A percentile compares a stretch with the other conserved stretches of the same genome.
Conservation (phyloP, 2,888 invertebrate genomes). For the Noctua pronuba region DNA sequence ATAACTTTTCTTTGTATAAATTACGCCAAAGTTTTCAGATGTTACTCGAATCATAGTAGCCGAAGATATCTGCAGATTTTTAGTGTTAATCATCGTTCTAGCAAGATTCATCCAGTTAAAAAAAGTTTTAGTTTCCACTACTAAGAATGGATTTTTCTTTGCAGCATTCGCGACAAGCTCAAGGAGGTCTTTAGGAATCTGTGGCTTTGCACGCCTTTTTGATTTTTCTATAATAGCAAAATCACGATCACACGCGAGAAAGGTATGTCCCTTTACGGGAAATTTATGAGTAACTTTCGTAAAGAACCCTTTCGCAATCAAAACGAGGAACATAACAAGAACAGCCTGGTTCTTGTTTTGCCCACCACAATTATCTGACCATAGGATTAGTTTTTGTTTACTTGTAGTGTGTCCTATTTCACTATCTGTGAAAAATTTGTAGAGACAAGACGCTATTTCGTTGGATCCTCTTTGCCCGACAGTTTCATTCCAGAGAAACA, state of each 20-base stretch:
- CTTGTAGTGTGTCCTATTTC: slow-evolving; percentile 2
- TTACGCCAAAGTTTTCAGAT: too few species aligned
- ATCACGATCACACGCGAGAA: slow-evolving; percentile 8
- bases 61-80: slow-evolving; percentile 8
- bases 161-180: slow-evolving; percentile 9
- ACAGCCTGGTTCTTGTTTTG: slow-evolving; percentile 16
- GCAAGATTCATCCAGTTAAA: slow-evolving; percentile 10
- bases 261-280: slow-evolving; percentile 5
- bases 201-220: slow-evolving; percentile 10
- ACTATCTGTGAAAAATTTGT: background rate
- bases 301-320: slow-evolving; percentile 16
- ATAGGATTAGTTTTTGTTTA: slow-evolving; percentile 9
- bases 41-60: slow-evolving; percentile 7
- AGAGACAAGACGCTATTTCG: background rate
- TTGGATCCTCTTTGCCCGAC: slow-evolving; percentile 4
- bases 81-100: too few species aligned
- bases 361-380: slow-evolving; percentile 18
- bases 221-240: slow-evolving; percentile 11
- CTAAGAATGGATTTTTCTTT: slow-evolving; percentile 15
- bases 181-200: slow-evolving; percentile 6
- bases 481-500: slow-evolving; percentile 24
- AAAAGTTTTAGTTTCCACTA: slow-evolving; percentile 20
- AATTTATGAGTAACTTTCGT: slow-evolving; percentile 10
- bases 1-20: too few species aligned
- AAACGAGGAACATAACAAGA: slow-evolving; percentile 23